Percentiles rank a stretch among this genome's conserved stretches.
These are phyloP conservation scores for Homarus americanus DNA, from an alignment of 1,140 invertebrate species.

Conservation along the genomic window DNA sequence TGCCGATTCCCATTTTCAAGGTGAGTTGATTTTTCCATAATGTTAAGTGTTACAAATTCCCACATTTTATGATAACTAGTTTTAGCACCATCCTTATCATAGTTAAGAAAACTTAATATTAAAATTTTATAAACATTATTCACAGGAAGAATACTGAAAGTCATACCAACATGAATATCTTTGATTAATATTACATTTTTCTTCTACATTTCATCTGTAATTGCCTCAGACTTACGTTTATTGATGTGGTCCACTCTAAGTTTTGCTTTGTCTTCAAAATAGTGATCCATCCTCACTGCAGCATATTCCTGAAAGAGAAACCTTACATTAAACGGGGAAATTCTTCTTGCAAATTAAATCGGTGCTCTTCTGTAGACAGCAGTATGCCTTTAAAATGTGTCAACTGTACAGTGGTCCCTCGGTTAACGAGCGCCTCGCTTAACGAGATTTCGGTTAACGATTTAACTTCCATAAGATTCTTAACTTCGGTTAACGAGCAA, in stretches of 20 bases:
- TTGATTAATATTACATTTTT: neutral
- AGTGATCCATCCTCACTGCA: slow-evolving; percentile 45
- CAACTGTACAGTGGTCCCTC: no score
- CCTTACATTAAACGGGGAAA: neutral
- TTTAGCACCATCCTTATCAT: neutral
- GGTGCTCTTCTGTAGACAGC: no score
- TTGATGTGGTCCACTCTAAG: slow-evolving; percentile 35
- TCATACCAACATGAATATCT: neutral
- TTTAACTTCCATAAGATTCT: no score
- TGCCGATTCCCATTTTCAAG: neutral
- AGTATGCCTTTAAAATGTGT: no score
- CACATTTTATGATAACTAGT: neutral
- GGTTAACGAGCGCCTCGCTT: no score
- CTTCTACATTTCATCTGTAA: slow-evolving; percentile 17
- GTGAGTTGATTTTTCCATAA: neutral
- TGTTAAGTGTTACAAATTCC: neutral
- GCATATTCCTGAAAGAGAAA: slow-evolving; percentile 54
- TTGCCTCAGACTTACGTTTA: slow-evolving; percentile 58
- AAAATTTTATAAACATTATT: neutral
- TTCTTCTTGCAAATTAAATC: neutral
- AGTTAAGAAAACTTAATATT: neutral
- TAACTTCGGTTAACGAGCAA: no score
- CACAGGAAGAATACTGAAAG: neutral
- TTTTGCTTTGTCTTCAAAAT: slow-evolving; percentile 60
- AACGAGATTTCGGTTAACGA: no score